Percentiles rank a stretch among this genome's conserved stretches.
phyloP scores from a whole-genome alignment of 2,888 invertebrate species.

The Pachliopta kotzebuea region DNA sequence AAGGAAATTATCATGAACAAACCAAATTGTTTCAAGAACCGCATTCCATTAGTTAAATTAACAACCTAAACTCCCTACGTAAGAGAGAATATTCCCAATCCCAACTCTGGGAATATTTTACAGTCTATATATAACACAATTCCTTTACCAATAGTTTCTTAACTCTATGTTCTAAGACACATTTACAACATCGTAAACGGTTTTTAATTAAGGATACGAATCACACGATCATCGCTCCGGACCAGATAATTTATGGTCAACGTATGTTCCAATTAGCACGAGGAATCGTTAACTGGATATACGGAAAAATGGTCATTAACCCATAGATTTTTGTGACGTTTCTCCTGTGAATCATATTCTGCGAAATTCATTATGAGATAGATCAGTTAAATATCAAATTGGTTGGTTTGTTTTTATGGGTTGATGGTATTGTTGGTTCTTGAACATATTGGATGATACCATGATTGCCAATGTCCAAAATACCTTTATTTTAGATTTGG shows the following conservation, averaged over 20 bases:
- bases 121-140: not conserved
- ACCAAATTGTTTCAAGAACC: too few species aligned
- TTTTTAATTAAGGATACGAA: conserved; percentile 75
- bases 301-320: conserved; percentile 24
- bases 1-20: too few species aligned
- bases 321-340: not conserved
- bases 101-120: too few species aligned
- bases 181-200: conserved; percentile 70
- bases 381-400: conserved; percentile 10
- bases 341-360: not conserved
- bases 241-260: conserved; percentile 47
- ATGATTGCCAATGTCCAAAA: too few species aligned
- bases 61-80: too few species aligned
- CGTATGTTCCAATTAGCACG: conserved; percentile 58
- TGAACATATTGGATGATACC: too few species aligned
- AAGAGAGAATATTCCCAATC: too few species aligned
- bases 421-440: not conserved
- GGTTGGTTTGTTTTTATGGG: not conserved
- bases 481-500: too few species aligned
- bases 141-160: conserved; percentile 31
- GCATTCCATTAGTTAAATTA: too few species aligned
- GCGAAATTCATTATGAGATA: not conserved
- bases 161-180: conserved; percentile 59
- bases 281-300: conserved; percentile 34
- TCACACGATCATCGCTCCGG: conserved; percentile 59